A percentile compares a stretch with the other conserved stretches of the same genome.
These are phyloP conservation scores for Alviniconcha strummeri DNA, from an alignment of 2,888 invertebrate genomes.

Conservation along the genomic window DNA sequence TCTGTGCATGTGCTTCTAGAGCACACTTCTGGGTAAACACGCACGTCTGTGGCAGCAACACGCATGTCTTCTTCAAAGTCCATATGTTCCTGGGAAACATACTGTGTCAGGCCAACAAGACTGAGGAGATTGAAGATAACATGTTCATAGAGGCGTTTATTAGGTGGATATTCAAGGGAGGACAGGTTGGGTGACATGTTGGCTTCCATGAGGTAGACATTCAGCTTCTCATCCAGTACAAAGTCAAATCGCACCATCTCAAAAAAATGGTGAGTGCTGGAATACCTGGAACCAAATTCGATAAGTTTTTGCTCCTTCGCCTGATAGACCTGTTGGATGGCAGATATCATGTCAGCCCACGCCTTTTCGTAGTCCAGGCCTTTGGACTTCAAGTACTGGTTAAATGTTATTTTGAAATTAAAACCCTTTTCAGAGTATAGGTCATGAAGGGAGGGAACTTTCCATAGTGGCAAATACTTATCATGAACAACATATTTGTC, in stretches of 20 bases:
- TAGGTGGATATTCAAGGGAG: conserved; percentile 92
- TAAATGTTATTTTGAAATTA: conserved; percentile 90
- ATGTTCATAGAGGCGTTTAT: conserved; percentile 90
- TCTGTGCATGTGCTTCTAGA: conserved; percentile 73
- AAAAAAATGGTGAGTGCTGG: conserved; percentile 81
- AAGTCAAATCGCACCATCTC: conserved; percentile 97
- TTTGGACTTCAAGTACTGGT: conserved; percentile 78
- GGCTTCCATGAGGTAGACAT: conserved; percentile 93
- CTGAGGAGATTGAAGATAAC: conserved; percentile 89
- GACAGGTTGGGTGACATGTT: conserved; percentile 99
- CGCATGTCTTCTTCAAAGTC: conserved; percentile 79
- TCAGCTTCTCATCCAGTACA: conserved; percentile 89
- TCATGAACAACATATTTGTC: conserved; percentile 96
- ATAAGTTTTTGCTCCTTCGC: conserved; percentile 83
- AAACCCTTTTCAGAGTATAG: conserved; percentile 77
- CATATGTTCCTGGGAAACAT: conserved; percentile 37
- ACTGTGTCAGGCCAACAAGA: conserved; percentile 82
- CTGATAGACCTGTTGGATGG: conserved; percentile 82
- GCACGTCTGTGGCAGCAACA: conserved; percentile 86
- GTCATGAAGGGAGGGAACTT: conserved; percentile 78
- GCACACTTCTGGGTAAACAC: conserved; percentile 84
- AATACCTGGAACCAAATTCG: conserved; percentile 73
- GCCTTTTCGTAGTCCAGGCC: conserved; percentile 82
- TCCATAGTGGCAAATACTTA: conserved; percentile 95
- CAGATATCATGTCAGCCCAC: conserved; percentile 87